phyloP scores from a whole-genome alignment of 2,113 vertebrate species.

The Calidris pugnax region DNA sequence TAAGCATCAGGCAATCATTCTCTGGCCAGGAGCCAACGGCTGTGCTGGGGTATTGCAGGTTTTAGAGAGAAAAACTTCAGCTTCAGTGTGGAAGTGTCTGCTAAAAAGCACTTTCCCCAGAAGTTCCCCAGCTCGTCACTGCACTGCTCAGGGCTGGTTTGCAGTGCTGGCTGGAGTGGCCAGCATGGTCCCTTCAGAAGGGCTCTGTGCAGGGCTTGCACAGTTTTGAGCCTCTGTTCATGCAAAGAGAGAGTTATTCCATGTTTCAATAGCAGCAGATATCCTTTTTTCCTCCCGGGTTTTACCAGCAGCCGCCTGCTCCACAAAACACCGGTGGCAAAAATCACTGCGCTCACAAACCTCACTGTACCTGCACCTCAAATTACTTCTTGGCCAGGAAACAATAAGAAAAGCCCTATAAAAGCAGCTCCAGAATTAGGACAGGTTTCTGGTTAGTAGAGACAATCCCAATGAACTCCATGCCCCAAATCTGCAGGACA shows the following conservation, averaged over 20 bases:
- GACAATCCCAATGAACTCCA: not conserved
- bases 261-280: not conserved
- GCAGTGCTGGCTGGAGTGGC: not conserved
- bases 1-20: not conserved
- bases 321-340: rapidly evolving
- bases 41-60: not conserved
- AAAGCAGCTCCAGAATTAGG: not conserved
- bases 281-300: not conserved
- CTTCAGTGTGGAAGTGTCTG: not conserved
- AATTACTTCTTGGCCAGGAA: not conserved
- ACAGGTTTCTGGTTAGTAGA: not conserved
- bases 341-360: not conserved
- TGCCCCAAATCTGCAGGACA: not conserved
- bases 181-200: not conserved
- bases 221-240: not conserved
- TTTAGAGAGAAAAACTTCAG: not conserved
- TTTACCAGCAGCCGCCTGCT: not conserved
- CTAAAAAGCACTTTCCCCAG: not conserved
- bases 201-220: not conserved
- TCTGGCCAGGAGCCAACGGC: not conserved
- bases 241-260: not conserved
- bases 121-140: not conserved
- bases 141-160: not conserved
- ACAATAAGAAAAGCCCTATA: not conserved
- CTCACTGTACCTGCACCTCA: rapidly evolving